Conservation (phyloP, 2,113 vertebrate species). For the Myotis yumanensis region DNA sequence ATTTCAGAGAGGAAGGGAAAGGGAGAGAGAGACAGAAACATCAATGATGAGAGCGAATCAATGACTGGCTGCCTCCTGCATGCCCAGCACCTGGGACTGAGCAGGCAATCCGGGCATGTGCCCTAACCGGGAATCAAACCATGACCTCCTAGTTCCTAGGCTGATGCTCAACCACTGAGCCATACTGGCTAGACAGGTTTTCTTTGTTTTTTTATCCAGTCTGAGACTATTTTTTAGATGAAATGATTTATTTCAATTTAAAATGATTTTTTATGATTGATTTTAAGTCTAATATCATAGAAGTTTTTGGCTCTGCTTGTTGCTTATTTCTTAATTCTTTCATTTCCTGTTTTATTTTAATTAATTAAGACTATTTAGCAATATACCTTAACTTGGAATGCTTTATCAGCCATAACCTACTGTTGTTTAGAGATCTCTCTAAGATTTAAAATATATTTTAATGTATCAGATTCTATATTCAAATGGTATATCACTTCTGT, state of each 20-base stretch:
- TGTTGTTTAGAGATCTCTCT: background rate
- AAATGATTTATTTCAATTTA: background rate
- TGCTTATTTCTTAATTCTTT: background rate
- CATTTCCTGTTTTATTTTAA: background rate
- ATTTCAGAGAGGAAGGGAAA: too few species aligned
- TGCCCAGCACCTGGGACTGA: too few species aligned
- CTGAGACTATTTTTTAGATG: background rate
- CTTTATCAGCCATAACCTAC: background rate
- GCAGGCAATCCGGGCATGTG: too few species aligned
- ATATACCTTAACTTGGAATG: background rate
- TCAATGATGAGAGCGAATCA: too few species aligned
- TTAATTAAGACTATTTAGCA: constrained; percentile 1
- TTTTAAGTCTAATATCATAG: background rate
- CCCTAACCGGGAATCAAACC: too few species aligned
- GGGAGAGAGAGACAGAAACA: too few species aligned
- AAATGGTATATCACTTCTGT: background rate
- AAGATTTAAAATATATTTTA: background rate
- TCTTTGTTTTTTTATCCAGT: background rate
- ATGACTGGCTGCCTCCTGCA: too few species aligned
- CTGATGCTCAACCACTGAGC: too few species aligned
- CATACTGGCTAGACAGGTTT: too few species aligned
- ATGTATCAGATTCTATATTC: background rate
- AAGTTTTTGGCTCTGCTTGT: background rate
- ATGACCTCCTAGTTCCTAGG: too few species aligned
- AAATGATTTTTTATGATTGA: background rate